A percentile compares a stretch with the other conserved stretches of the same genome.
Evolutionary conservation across 2,888 invertebrate species (phyloP).

Genomic region (Pollenia amentaria): DNA sequence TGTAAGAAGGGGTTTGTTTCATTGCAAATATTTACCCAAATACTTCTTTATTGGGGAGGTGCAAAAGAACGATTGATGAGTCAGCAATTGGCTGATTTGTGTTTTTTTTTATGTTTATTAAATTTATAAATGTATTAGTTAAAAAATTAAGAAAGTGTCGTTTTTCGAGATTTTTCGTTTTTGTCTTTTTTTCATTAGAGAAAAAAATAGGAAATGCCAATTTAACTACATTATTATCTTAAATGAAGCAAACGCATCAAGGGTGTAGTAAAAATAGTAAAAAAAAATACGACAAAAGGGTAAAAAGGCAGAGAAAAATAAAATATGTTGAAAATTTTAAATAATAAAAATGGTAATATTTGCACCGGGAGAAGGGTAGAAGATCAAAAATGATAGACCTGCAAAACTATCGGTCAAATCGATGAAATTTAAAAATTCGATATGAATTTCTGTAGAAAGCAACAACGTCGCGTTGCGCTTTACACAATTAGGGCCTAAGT

Average conservation of each 20-base stretch:
- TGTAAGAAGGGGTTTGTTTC: background rate
- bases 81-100: conserved; percentile 40
- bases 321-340: too few relatives aligned
- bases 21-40: background rate
- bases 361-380: too few relatives aligned
- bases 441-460: too few relatives aligned
- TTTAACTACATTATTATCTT: background rate
- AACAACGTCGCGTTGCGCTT: too few relatives aligned
- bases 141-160: conserved; percentile 15
- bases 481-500: too few relatives aligned
- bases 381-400: too few relatives aligned
- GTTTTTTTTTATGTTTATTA: conserved; percentile 22
- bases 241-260: background rate
- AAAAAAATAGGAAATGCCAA: background rate
- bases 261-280: too few relatives aligned
- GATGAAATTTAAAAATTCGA: too few relatives aligned
- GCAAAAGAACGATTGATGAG: conserved; percentile 58
- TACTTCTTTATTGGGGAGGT: background rate
- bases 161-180: conserved; percentile 51
- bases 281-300: too few relatives aligned
- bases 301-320: too few relatives aligned
- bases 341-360: too few relatives aligned
- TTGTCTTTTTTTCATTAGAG: background rate
- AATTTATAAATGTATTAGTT: conserved; percentile 40
- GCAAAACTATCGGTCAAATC: too few relatives aligned